phyloP scores from a whole-genome alignment of 2,888 invertebrate species.

The Chymomyza amoena region DNA sequence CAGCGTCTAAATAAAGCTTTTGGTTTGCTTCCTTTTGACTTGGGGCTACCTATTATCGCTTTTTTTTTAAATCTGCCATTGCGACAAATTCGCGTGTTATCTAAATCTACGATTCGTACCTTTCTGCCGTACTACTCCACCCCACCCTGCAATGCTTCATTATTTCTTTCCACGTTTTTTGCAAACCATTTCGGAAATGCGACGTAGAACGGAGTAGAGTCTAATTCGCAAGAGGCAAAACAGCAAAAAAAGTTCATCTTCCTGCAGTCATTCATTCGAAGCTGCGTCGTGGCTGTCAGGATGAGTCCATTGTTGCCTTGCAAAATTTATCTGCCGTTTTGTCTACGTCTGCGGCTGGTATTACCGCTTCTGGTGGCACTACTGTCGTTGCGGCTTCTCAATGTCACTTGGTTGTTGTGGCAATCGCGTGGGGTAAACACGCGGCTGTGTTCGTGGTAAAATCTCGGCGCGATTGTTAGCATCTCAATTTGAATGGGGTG shows the following conservation, averaged over 20 bases:
- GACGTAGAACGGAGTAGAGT: background rate
- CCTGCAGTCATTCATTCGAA: constrained; percentile 34
- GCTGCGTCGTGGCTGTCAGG: background rate
- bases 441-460: constrained; percentile 24
- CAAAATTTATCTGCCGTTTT: constrained; percentile 46
- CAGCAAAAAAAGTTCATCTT: constrained; percentile 40
- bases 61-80: constrained; percentile 52
- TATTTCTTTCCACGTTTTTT: constrained; percentile 42
- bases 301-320: constrained; percentile 37
- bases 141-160: constrained; percentile 38
- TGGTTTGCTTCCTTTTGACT: constrained; percentile 8
- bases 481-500: constrained; percentile 57
- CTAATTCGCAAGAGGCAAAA: constrained; percentile 11
- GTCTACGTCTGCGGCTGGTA: constrained; percentile 34
- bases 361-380: constrained; percentile 10
- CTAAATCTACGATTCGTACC: constrained; percentile 40
- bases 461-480: constrained; percentile 50
- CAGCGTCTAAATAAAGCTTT: constrained; percentile 25
- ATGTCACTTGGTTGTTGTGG: constrained; percentile 27
- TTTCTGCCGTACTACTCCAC: constrained; percentile 31
- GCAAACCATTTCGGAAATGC: background rate
- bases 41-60: constrained; percentile 41
- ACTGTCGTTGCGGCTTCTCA: constrained; percentile 34
- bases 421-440: constrained; percentile 20
- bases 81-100: constrained; percentile 69